Evolutionary conservation across 1,140 invertebrate genomes (phyloP).

Genomic region (Augochlora pura): DNA sequence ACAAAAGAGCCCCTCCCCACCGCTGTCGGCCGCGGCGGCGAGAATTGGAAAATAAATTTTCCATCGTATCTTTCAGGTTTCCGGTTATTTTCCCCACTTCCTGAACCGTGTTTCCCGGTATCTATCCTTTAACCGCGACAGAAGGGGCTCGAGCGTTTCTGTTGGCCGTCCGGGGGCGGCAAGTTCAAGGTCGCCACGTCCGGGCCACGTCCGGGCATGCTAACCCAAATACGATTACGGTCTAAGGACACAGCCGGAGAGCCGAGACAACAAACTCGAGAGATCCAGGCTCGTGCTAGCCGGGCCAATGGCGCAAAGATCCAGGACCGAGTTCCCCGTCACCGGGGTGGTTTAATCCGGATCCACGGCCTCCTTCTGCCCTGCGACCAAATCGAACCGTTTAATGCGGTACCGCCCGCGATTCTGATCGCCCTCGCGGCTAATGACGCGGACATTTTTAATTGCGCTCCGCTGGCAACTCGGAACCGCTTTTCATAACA

Average conservation of each 20-base stretch:
- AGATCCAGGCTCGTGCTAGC: slow-evolving; percentile 5
- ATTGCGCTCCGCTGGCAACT: neutral
- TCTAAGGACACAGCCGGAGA: slow-evolving; percentile 49
- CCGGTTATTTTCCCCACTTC: slow-evolving; percentile 27
- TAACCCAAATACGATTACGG: slow-evolving; percentile 70
- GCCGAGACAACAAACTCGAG: slow-evolving; percentile 60
- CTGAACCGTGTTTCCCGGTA: slow-evolving; percentile 22
- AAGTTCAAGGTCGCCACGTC: slow-evolving; percentile 74
- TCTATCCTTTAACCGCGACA: slow-evolving; percentile 5
- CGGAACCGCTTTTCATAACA: neutral
- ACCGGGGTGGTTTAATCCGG: neutral
- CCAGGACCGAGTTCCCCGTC: slow-evolving; percentile 2
- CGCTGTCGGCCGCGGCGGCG: no score
- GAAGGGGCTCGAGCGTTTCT: slow-evolving; percentile 16
- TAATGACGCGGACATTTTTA: neutral
- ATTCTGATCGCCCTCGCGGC: neutral
- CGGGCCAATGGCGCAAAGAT: slow-evolving; percentile 22
- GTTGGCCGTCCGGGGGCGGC: slow-evolving; percentile 45
- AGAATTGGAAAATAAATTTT: neutral
- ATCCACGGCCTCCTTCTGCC: no score
- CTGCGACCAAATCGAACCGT: neutral
- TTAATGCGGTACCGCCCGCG: neutral
- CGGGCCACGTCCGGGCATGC: slow-evolving; percentile 71
- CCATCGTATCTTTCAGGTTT: slow-evolving; percentile 14
- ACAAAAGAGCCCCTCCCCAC: no score